Evolutionary conservation across 1,140 invertebrate genomes (phyloP), one percentile per base, ranked within the genome.

Genomic region (Episyrphus balteatus): DNA sequence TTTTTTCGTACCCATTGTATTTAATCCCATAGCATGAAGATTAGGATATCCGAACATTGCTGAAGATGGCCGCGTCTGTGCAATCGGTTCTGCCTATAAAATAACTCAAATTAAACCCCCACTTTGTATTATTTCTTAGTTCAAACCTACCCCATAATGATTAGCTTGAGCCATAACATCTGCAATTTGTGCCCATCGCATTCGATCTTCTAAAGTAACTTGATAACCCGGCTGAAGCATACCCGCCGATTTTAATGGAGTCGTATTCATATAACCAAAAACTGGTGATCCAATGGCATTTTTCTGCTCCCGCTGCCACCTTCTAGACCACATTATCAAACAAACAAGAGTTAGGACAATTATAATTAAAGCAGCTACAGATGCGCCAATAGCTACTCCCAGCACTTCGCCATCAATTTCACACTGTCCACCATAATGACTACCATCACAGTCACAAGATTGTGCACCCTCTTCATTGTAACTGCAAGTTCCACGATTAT

Each of bases 341-440:
- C 88, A 90, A 2, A 88, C 81, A 1, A 93, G 69, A 0, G 90
- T 93, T 21, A 92, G 66, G 1, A 86, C 79, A 56, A 94, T 93
- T 44, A 93, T 92, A 21, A 92, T 78, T 5, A 91, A 76, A 17
- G 90, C 90, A 8, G 84, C 84, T 5, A 92, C 78, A 2, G 87
- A 90, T 0, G 88, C 89, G 13, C 90, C 90, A 49, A 92, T 82
- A 0, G 90, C 88, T 15, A 92, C 90, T 1, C 85, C 88, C 26
- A 94, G 68, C 39, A 93, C 88, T 73, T 93, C 90, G 9, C 88
- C 89, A 60, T 94, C 91, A 36, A 92, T 80, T 66, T 93, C 89
- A 64, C 91, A 93, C 57, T 85, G 79, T 1, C 78, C 76, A 1
- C 90, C 90, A 62, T 92, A 92, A 64, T 88, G 92, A 55, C 85